A percentile compares a stretch with the other conserved stretches of the same genome.
Evolutionary conservation across 2,113 vertebrate genomes (phyloP).

Genomic region (Ceuthmochares aereus): DNA sequence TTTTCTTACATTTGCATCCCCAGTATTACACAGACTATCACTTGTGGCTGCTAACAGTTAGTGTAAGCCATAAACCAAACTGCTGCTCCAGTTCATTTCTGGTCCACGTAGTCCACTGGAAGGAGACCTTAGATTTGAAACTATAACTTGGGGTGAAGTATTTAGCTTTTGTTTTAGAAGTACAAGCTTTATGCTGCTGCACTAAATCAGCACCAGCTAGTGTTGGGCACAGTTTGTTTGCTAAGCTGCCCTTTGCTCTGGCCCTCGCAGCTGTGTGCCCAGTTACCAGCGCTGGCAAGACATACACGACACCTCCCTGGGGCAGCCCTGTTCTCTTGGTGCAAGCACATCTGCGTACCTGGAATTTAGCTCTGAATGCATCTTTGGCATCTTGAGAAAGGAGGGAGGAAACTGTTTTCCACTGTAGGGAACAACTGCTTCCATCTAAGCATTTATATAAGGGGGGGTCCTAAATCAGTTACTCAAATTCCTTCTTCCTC

Average conservation of each 20-base stretch:
- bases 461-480: background rate
- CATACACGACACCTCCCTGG: rapidly evolving
- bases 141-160: background rate
- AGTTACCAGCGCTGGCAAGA: background rate
- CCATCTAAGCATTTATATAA: too few relatives aligned
- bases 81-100: conserved; percentile 65
- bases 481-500: background rate
- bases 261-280: background rate
- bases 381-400: conserved; percentile 27
- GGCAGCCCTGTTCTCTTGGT: background rate
- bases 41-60: conserved; percentile 38
- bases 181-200: background rate
- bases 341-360: background rate
- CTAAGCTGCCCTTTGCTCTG: background rate
- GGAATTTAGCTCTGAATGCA: background rate
- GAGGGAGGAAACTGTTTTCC: background rate
- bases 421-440: background rate
- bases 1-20: conserved; percentile 64
- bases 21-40: conserved; percentile 60
- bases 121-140: background rate
- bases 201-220: background rate
- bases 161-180: background rate
- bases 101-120: conserved; percentile 42
- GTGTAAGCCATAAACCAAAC: conserved; percentile 45
- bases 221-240: background rate